phyloP scores from a whole-genome alignment of 2,797 vertebrate genomes.

The Erithacus rubecula region DNA sequence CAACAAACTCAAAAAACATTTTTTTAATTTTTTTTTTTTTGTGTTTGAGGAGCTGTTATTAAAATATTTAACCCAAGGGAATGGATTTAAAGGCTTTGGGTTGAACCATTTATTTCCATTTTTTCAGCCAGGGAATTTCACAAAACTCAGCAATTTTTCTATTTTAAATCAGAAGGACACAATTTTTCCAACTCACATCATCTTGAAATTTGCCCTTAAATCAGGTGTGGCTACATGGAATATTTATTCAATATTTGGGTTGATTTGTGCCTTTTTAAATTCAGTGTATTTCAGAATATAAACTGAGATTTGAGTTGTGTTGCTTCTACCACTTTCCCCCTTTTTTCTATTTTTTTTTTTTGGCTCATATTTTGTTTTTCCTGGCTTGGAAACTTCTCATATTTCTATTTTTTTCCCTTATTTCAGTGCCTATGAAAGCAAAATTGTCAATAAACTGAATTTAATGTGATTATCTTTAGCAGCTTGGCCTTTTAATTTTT shows the following conservation, averaged over 20 bases:
- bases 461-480: background rate
- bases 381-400: background rate
- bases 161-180: background rate
- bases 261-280: background rate
- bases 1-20: background rate
- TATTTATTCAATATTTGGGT: rapidly evolving
- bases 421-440: background rate
- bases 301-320: background rate
- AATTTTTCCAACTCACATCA: rapidly evolving
- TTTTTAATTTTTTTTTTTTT: background rate
- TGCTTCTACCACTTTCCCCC: background rate
- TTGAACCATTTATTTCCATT: background rate
- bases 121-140: background rate
- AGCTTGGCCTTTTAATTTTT: background rate
- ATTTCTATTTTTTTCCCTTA: background rate
- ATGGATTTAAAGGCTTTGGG: background rate
- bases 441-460: background rate
- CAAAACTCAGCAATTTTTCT: background rate
- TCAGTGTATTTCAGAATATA: rapidly evolving
- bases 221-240: background rate
- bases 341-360: background rate
- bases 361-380: background rate
- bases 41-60: background rate
- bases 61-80: background rate
- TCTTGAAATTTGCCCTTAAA: background rate